Base-by-base conservation (phyloP, 2,797 vertebrate genomes). In the Rhinichthys osculus region DNA sequence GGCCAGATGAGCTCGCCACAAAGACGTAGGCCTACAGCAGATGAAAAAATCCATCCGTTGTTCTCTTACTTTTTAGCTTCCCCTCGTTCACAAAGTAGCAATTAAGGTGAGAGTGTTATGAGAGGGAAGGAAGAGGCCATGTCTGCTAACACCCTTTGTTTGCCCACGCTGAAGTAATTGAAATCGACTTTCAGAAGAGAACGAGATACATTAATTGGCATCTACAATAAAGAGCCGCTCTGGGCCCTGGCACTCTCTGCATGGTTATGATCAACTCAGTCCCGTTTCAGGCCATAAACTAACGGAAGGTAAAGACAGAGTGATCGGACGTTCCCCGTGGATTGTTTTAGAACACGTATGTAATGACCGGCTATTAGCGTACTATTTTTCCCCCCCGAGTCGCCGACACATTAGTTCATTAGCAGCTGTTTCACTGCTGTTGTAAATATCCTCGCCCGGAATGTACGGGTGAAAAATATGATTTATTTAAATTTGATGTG, bases 401-500 rank as follows among this genome's bases (percentile, higher is more conserved):
- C 38, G 74, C 69, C 64, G 85, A 84, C 86, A 59, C 85, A 88
- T 90, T 83, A 79, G 74, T 89, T 90, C 82, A 91, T 91, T 88
- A 89, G 89, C 82, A 87, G 82, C 78, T 88, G 87, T 83, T 87
- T 85, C 82, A 50, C 85, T 67, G 64, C 84, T 62, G 78, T 84
- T 62, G 78, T 84, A 82, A 88, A 84, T 77, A 66, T 81, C 87
- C 74, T 72, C 73, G 42, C 9, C 77, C 71, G 77, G 70, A 59
- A 74, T 82, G 80, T 79, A 78, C 52, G 67, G 80, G 69, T 57
- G 47, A 72, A 83, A 87, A 17, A 87, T 86, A 86, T 84, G 57
- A 88, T 90, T 88, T 87, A 90, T 91, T 90, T 86, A 88, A 86
- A 91, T 90, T 82, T 90, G 83, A 89, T 86, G 88, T 77, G 35